A percentile compares a stretch with the other conserved stretches of the same genome.
These are phyloP conservation scores for Metallyticus violacea DNA, from an alignment of 2,888 invertebrate genomes.

Conservation along the genomic window DNA sequence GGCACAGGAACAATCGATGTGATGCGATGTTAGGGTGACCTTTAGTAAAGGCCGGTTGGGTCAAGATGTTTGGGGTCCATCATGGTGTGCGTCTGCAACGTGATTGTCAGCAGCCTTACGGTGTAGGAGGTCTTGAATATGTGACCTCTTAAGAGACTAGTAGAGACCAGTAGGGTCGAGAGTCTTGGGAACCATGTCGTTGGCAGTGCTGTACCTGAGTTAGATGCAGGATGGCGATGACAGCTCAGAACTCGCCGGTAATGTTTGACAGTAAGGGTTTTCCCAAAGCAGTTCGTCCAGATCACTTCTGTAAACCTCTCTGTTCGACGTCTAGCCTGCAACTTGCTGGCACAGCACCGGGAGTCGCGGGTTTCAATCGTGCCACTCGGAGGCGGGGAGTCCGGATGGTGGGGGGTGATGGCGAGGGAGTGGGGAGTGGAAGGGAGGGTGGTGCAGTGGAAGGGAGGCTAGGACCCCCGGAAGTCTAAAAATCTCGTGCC, in stretches of 20 bases:
- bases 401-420: not conserved
- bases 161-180: conserved; percentile 1
- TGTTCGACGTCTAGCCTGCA: not conserved
- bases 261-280: not conserved
- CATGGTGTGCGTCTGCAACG: too few species aligned
- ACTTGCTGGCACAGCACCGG: not conserved
- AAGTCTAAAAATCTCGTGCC: conserved; percentile 7
- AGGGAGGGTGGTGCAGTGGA: not conserved
- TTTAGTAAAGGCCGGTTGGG: not conserved
- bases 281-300: not conserved
- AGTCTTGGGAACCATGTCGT: not conserved
- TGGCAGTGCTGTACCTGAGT: not conserved
- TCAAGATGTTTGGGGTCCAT: not conserved
- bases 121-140: not conserved
- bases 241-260: not conserved
- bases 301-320: not conserved
- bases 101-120: not conserved
- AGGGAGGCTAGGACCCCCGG: conserved; percentile 8
- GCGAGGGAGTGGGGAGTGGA: not conserved
- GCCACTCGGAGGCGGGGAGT: not conserved
- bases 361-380: not conserved
- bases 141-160: not conserved
- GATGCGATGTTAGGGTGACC: not conserved
- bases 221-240: not conserved
- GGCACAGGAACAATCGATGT: not conserved